These are phyloP conservation scores for Ischnura elegans DNA, from an alignment of 2,888 invertebrate species.

Conservation along the genomic window DNA sequence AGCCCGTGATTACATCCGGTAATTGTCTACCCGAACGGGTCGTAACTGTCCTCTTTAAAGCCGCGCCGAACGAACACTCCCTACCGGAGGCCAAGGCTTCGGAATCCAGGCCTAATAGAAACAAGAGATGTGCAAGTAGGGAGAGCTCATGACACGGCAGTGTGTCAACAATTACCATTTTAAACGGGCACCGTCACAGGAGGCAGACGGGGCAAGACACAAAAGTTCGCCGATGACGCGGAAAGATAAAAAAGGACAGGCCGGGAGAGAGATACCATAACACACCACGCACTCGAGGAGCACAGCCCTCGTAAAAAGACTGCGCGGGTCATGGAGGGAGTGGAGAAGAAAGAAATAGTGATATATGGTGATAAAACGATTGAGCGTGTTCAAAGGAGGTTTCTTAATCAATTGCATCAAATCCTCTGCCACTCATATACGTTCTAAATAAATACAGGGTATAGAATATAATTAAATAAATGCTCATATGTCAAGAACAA, in stretches of 20 bases:
- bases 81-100: background rate
- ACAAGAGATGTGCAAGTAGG: background rate
- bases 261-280: background rate
- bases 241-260: background rate
- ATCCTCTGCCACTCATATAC: too few relatives aligned
- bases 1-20: background rate
- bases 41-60: background rate
- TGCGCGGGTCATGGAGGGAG: background rate
- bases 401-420: too few relatives aligned
- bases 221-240: conserved; percentile 30
- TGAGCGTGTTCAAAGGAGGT: too few relatives aligned
- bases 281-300: background rate
- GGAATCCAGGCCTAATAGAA: background rate
- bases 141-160: background rate
- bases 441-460: too few relatives aligned
- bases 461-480: too few relatives aligned
- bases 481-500: too few relatives aligned
- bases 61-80: background rate
- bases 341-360: background rate
- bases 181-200: conserved; percentile 30
- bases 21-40: background rate
- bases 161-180: conserved; percentile 24
- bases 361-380: background rate
- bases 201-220: background rate
- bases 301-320: background rate